Conservation (phyloP, 2,113 vertebrate genomes). For the Gymnarchus niloticus region DNA sequence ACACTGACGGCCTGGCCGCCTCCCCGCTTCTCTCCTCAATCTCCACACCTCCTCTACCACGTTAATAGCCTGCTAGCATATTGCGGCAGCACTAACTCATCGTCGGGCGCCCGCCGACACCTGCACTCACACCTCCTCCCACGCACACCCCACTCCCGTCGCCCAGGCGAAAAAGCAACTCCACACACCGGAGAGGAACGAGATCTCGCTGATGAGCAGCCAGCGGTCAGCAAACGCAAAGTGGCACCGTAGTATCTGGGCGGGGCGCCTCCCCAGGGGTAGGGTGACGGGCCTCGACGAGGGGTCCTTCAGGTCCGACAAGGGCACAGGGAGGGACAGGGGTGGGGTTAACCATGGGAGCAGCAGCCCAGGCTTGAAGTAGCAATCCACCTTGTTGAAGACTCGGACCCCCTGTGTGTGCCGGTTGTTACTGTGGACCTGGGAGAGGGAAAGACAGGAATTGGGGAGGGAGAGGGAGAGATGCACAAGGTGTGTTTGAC, state of each 20-base stretch:
- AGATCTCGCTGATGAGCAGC: constrained; percentile 89
- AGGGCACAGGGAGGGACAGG: constrained; percentile 57
- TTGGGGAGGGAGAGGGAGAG: constrained; percentile 8
- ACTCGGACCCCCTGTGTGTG: constrained; percentile 77
- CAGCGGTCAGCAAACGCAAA: constrained; percentile 79
- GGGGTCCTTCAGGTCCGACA: constrained; percentile 74
- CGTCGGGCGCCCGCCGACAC: neutral
- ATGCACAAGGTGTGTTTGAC: neutral
- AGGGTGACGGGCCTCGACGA: constrained; percentile 71
- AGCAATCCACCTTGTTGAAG: constrained; percentile 75
- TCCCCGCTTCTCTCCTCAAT: neutral
- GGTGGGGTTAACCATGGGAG: constrained; percentile 68
- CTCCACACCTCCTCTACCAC: neutral
- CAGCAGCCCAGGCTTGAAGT: constrained; percentile 70
- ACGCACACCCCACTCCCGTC: fast-evolving
- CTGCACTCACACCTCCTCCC: neutral
- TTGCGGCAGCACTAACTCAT: neutral
- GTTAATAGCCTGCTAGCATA: neutral
- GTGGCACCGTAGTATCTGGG: constrained; percentile 77
- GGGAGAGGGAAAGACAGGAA: neutral
- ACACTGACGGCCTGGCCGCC: neutral
- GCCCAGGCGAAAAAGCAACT: neutral
- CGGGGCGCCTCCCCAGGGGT: constrained; percentile 59
- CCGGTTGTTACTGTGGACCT: constrained; percentile 93
- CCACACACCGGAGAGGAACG: constrained; percentile 76